Evolutionary conservation across 2,113 vertebrate genomes (phyloP).

Genomic region (Cariama cristata): DNA sequence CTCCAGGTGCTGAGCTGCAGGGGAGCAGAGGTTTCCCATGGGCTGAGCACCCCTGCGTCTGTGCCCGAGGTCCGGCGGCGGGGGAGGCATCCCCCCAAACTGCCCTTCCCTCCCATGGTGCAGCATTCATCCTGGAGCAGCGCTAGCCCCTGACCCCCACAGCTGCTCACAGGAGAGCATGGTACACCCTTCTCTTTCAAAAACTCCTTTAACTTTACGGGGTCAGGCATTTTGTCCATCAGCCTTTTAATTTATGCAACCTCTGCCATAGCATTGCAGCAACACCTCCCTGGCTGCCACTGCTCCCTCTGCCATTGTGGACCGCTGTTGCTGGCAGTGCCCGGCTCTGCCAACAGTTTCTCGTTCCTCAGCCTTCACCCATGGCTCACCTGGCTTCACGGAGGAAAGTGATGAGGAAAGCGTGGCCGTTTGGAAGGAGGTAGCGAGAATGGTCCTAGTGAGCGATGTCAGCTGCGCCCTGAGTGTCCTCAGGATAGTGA

Average conservation of each 20-base stretch:
- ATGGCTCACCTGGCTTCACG: rapidly evolving
- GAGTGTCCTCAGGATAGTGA: not conserved
- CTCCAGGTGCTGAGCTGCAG: no score
- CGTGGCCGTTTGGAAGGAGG: not conserved
- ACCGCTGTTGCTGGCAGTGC: rapidly evolving
- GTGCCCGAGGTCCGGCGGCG: rapidly evolving
- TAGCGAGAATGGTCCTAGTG: not conserved
- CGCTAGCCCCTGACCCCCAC: not conserved
- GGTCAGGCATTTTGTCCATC: no score
- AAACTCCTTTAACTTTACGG: rapidly evolving
- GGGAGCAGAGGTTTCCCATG: not conserved
- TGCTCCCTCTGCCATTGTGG: not conserved
- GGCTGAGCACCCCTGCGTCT: not conserved
- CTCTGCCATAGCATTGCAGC: not conserved
- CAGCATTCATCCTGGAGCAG: not conserved
- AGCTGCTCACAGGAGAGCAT: not conserved
- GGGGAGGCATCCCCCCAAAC: no score
- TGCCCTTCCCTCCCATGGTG: rapidly evolving
- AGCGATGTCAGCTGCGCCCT: not conserved
- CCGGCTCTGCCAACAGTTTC: not conserved
- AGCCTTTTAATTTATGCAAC: not conserved
- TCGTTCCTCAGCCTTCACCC: rapidly evolving
- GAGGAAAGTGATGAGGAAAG: no score
- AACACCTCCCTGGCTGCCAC: not conserved
- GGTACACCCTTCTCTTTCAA: no score